Evolutionary conservation across 2,888 invertebrate genomes (phyloP), one percentile per base, ranked within the genome.

Genomic region (Sepiola atlantica): DNA sequence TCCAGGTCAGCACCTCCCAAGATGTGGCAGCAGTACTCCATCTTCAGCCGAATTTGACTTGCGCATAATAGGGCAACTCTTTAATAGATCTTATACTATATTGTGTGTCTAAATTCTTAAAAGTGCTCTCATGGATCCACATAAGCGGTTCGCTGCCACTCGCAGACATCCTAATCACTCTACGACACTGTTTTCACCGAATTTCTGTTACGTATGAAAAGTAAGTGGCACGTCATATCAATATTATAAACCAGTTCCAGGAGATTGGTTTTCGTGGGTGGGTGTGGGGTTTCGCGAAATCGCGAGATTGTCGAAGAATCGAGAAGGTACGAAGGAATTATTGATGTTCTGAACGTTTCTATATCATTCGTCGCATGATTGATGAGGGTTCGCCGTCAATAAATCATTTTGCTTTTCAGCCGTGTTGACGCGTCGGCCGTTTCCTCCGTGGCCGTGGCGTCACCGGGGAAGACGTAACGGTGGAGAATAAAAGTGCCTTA

Each of bases 141-240:
- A 3, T 1, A 28, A 61, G 24, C 28, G 8, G 10, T n/a, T n/a
- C 77, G 32, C 32, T 12, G 10, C 77, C 32, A n/a, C 77, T 77
- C 77, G 77, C 77, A 14, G n/a, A 77, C 77, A 2, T 77, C 32
- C 32, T 77, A 77, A 77, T n/a, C n/a, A 32, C 77, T 77, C n/a
- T 77, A 3, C 77, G 16, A 32, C 77, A n/a, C n/a, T 32, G 77
- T 77, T 77, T n/a, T 77, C 77, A 77, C n/a, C n/a, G 77, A n/a
- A 77, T 77, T n/a, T n/a, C 16, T 77, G 77, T n/a, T 77, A n/a
- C 77, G 32, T 77, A 77, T 77, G 45, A n/a, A 77, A 77, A 77
- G n/a, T n/a, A 77, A 77, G n/a, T 77, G n/a, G 77, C 77, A 77
- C 77, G 77, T 77, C n/a, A 77, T 77, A 77, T 77, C 77, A 77